These are phyloP conservation scores for Oreonectes daqikongensis DNA, from an alignment of 2,797 vertebrate genomes.

Conservation along the genomic window DNA sequence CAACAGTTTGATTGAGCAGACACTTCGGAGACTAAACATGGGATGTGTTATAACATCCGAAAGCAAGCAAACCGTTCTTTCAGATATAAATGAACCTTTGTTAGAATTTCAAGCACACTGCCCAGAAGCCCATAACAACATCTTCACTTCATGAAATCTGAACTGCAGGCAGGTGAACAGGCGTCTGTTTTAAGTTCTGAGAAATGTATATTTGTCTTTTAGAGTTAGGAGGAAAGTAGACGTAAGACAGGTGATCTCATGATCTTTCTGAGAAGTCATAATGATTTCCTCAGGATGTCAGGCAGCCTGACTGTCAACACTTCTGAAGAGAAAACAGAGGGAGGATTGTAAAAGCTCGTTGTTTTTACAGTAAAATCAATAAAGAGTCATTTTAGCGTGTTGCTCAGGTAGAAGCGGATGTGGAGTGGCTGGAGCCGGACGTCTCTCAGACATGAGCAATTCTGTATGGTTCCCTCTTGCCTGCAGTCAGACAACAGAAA, in stretches of 20 bases:
- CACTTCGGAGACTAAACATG: slow-evolving; percentile 28
- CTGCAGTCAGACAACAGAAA: slow-evolving; percentile 13
- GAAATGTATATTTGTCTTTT: neutral
- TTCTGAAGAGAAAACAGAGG: neutral
- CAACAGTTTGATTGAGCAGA: slow-evolving; percentile 9
- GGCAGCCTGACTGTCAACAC: neutral
- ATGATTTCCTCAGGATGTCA: neutral
- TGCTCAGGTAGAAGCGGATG: neutral
- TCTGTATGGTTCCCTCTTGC: neutral
- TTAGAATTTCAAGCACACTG: slow-evolving; percentile 49
- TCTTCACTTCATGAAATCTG: neutral
- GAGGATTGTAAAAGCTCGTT: neutral
- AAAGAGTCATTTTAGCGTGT: neutral
- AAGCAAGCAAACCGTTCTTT: slow-evolving; percentile 41
- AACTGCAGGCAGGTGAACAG: slow-evolving; percentile 12
- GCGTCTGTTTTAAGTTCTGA: neutral
- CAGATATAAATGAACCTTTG: slow-evolving; percentile 50
- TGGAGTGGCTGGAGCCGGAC: neutral
- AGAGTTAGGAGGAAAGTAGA: neutral
- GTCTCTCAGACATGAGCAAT: slow-evolving; percentile 7
- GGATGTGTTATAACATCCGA: neutral
- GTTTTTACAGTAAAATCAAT: slow-evolving; percentile 6
- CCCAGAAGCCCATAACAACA: neutral
- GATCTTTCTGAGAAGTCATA: neutral
- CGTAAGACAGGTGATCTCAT: neutral